Conservation (phyloP, 2,113 vertebrate genomes). For the Muntiacus reevesi region DNA sequence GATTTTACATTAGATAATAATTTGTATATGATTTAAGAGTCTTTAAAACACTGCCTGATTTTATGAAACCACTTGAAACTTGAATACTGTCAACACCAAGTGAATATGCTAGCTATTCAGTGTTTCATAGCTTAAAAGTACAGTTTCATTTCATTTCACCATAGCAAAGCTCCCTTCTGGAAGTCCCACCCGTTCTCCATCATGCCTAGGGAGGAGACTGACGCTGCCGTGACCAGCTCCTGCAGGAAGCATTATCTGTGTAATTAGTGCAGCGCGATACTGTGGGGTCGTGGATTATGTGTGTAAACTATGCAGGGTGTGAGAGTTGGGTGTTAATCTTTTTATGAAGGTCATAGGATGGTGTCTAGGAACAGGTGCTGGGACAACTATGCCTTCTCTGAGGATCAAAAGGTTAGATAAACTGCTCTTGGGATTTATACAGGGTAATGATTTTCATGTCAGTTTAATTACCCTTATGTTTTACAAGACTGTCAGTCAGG, state of each 20-base stretch:
- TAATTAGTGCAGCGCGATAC: not conserved
- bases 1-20: slow-evolving; percentile 1
- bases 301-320: not conserved
- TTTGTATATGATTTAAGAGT: slow-evolving; percentile 24
- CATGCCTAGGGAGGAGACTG: not conserved
- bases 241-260: slow-evolving; percentile 13
- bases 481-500: slow-evolving; percentile 78
- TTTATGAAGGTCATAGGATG: slow-evolving; percentile 79
- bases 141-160: slow-evolving; percentile 39
- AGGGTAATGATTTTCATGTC: slow-evolving; percentile 79
- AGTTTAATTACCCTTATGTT: slow-evolving; percentile 83
- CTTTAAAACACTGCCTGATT: slow-evolving; percentile 33
- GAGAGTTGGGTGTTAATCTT: slow-evolving; percentile 53
- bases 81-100: not conserved
- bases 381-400: slow-evolving; percentile 74
- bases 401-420: slow-evolving; percentile 91
- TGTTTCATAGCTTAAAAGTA: slow-evolving; percentile 9
- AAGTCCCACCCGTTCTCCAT: not conserved
- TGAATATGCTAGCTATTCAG: not conserved
- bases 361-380: slow-evolving; percentile 79
- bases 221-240: not conserved
- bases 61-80: slow-evolving; percentile 27
- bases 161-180: not conserved
- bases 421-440: slow-evolving; percentile 81
- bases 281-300: not conserved